Percentiles rank a stretch among this genome's conserved stretches.
Conservation (phyloP, 2,797 vertebrate species). For the Peromyscus melanophrys region DNA sequence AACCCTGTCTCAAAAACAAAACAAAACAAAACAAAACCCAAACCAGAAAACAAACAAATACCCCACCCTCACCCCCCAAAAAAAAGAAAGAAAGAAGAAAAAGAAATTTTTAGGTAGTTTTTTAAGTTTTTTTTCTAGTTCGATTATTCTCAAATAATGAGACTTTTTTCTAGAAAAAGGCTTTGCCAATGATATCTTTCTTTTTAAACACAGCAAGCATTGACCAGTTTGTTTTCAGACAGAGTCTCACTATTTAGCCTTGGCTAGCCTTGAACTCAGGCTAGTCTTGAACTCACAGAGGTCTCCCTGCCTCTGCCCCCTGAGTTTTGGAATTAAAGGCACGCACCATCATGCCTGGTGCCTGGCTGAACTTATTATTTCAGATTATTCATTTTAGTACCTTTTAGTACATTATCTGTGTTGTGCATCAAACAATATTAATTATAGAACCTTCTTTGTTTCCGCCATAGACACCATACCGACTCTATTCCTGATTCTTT, state of each 20-base stretch:
- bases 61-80: neutral
- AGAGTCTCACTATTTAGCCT: too few relatives aligned
- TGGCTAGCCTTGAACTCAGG: too few relatives aligned
- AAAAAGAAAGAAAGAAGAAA: neutral
- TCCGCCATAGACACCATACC: neutral
- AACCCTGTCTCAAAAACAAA: too few relatives aligned
- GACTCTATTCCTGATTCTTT: neutral
- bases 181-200: neutral
- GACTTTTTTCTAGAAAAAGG: neutral
- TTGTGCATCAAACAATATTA: neutral
- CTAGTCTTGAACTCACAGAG: too few relatives aligned
- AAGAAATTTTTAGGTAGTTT: conserved; percentile 14
- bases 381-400: neutral
- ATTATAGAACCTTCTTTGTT: neutral
- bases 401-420: neutral
- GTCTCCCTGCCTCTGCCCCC: too few relatives aligned
- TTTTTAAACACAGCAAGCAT: neutral
- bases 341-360: neutral
- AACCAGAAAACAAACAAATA: neutral
- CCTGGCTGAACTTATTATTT: too few relatives aligned
- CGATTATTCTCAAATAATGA: conserved; percentile 6
- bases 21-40: neutral
- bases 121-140: conserved; percentile 30
- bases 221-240: neutral
- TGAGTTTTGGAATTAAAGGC: neutral